phyloP scores from a whole-genome alignment of 2,113 vertebrate genomes.

The Galeopterus variegatus region DNA sequence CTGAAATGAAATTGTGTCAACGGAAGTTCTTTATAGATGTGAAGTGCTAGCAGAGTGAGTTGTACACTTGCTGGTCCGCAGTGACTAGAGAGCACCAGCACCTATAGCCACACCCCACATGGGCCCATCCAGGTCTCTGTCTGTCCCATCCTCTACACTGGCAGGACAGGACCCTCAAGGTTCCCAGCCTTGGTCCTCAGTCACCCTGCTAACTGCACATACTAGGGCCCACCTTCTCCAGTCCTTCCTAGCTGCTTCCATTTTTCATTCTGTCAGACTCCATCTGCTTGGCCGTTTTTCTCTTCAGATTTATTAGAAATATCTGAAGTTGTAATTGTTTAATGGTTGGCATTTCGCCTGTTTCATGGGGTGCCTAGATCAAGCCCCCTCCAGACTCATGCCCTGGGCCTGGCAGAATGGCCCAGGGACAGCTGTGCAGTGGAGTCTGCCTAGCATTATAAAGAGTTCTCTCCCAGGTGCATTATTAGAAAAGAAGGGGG shows the following conservation, averaged over 20 bases:
- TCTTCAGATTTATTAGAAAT: slow-evolving; percentile 76
- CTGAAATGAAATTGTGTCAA: not conserved
- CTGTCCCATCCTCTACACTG: slow-evolving; percentile 4
- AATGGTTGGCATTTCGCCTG: slow-evolving; percentile 77
- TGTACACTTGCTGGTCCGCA: not conserved
- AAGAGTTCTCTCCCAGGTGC: slow-evolving; percentile 71
- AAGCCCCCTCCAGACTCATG: slow-evolving; percentile 55
- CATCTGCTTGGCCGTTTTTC: slow-evolving; percentile 73
- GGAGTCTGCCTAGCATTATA: slow-evolving; percentile 78
- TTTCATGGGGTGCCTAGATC: slow-evolving; percentile 61
- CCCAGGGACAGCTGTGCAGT: slow-evolving; percentile 77
- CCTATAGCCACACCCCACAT: not conserved
- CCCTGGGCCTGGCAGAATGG: slow-evolving; percentile 53
- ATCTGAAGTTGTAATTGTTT: slow-evolving; percentile 75
- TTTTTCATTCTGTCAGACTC: slow-evolving; percentile 77
- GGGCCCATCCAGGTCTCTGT: not conserved
- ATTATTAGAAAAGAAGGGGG: slow-evolving; percentile 63
- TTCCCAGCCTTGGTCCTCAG: slow-evolving; percentile 10
- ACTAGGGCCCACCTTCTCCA: not conserved
- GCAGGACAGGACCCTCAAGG: not conserved
- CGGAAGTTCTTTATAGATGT: not conserved
- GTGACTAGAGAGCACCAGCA: not conserved
- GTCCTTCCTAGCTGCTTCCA: slow-evolving; percentile 41
- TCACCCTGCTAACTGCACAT: not conserved
- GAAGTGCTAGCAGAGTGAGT: slow-evolving; percentile 6